phyloP scores from a whole-genome alignment of 2,797 vertebrate genomes.

The Gephyroberyx darwinii region DNA sequence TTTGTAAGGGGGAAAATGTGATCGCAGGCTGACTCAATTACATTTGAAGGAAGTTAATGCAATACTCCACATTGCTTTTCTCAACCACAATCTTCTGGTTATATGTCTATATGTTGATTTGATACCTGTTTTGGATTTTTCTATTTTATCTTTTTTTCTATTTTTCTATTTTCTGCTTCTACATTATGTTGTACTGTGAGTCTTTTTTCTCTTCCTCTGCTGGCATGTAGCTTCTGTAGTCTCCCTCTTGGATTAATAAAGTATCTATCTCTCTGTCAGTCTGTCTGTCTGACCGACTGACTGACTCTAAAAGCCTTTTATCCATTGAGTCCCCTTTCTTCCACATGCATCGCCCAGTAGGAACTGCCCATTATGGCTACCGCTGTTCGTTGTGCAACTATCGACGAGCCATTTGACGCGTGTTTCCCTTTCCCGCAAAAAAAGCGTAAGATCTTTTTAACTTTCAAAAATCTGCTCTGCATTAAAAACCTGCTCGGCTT shows the following conservation, averaged over 20 bases:
- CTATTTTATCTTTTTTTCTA: too few relatives aligned
- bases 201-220: too few relatives aligned
- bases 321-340: slow-evolving; percentile 16
- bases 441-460: slow-evolving; percentile 19
- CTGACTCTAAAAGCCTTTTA: slow-evolving; percentile 42
- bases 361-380: slow-evolving; percentile 32
- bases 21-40: slow-evolving; percentile 30
- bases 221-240: too few relatives aligned
- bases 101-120: too few relatives aligned
- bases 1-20: slow-evolving; percentile 27
- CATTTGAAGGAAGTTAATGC: slow-evolving; percentile 19
- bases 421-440: too few relatives aligned
- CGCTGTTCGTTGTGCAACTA: slow-evolving; percentile 30
- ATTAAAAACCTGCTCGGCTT: slow-evolving; percentile 14
- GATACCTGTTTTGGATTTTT: too few relatives aligned
- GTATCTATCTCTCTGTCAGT: too few relatives aligned
- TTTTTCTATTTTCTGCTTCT: too few relatives aligned
- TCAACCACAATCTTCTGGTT: slow-evolving; percentile 5
- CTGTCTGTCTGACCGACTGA: too few relatives aligned
- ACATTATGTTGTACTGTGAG: too few relatives aligned
- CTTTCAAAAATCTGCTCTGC: background rate
- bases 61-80: too few relatives aligned
- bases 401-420: slow-evolving; percentile 18
- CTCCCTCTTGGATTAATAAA: too few relatives aligned
- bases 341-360: slow-evolving; percentile 21